Conservation (phyloP, 1,140 invertebrate genomes). For the Penaeus japonicus region DNA sequence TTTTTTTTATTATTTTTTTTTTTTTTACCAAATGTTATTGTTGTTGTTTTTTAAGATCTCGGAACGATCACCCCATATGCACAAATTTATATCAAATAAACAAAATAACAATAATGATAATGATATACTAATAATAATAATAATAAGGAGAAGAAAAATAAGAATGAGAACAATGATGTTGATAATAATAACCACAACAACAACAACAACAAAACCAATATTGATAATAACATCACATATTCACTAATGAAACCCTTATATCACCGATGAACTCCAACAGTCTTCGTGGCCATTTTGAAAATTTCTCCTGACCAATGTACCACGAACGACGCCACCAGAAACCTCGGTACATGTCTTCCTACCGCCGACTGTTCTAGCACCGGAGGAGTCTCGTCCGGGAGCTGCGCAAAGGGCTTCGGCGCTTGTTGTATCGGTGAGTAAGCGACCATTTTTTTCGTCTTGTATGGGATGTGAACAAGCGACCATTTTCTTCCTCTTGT, state of each 20-base stretch:
- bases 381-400: conserved; percentile 74
- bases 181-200: no score
- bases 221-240: not conserved
- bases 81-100: no score
- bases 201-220: no score
- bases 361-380: conserved; percentile 76
- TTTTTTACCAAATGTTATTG: no score
- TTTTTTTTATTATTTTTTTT: no score
- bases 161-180: no score
- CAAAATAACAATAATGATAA: no score
- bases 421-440: conserved; percentile 82
- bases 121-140: no score
- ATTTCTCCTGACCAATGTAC: conserved; percentile 34
- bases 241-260: not conserved
- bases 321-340: conserved; percentile 35
- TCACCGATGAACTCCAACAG: not conserved
- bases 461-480: not conserved
- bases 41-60: no score
- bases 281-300: conserved; percentile 37
- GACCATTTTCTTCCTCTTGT: not conserved
- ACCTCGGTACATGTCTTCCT: conserved; percentile 76
- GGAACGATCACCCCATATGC: no score
- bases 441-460: not conserved
- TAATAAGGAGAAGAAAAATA: no score
- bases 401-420: conserved; percentile 74